Percentiles rank a stretch among this genome's conserved stretches.
These are phyloP conservation scores for Theodoxus fluviatilis DNA, from an alignment of 2,888 invertebrate species.

Conservation along the genomic window DNA sequence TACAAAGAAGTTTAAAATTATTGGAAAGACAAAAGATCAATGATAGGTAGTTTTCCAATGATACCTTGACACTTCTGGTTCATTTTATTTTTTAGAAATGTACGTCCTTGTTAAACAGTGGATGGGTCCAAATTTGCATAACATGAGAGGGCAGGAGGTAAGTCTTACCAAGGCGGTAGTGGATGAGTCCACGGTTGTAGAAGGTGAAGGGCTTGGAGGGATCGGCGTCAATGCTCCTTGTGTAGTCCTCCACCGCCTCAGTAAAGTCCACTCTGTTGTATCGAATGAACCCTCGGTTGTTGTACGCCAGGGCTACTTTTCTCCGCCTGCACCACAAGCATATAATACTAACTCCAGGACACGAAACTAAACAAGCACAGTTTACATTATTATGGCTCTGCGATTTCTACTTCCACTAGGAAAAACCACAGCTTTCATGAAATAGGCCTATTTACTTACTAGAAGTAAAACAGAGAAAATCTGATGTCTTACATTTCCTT, in stretches of 20 bases:
- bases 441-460: no score
- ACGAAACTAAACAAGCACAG: background rate
- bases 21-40: background rate
- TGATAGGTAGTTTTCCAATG: no score
- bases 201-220: constrained; percentile 51
- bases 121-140: background rate
- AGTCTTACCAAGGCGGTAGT: constrained; percentile 65
- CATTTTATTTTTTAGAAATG: no score
- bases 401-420: no score
- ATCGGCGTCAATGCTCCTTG: constrained; percentile 48
- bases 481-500: no score
- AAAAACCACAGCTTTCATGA: background rate
- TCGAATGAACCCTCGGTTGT: constrained; percentile 62
- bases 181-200: constrained; percentile 66
- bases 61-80: no score
- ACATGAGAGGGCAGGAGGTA: no score
- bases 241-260: constrained; percentile 63
- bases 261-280: constrained; percentile 65
- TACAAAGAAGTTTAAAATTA: background rate
- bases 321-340: constrained; percentile 33
- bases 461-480: no score
- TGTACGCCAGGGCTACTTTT: constrained; percentile 51
- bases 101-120: no score
- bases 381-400: background rate
- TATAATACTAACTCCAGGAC: background rate